Evolutionary conservation across 2,113 vertebrate genomes (phyloP), one percentile per base, ranked within the genome.

Genomic region (Brachyhypopomus gauderio): DNA sequence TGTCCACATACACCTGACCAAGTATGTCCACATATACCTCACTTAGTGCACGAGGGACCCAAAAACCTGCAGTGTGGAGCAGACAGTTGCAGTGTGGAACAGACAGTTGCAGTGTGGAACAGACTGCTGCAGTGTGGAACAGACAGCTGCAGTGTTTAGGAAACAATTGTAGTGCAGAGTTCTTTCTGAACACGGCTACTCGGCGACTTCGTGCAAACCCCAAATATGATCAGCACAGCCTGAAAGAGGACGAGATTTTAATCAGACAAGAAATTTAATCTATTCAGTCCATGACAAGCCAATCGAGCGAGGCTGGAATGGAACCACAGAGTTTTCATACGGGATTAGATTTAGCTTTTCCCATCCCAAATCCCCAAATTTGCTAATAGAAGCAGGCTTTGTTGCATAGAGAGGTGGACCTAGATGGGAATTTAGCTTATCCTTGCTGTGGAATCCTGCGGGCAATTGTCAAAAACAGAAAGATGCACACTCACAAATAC

Each of bases 251-350:
- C 87, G 80, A 88, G 84, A 91, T 88, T 90, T 89, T 85, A 90
- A 90, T 92, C 87, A 79, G 82, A 75, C 77, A 82, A 87, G 86
- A 87, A 86, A 89, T 92, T 84, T 92, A 88, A 89, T 91, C 86
- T 90, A 86, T 89, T 91, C 84, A 87, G 84, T 82, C 78, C 77
- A 77, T 84, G 77, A 83, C 84, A 83, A 87, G 74, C 78, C 83
- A 85, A 90, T 86, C 87, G 87, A 89, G 86, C 72, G 86, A 87
- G 85, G 70, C 83, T 41, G 45, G 82, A 88, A 80, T 80, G 87
- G 90, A 87, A 88, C 77, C 82, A 90, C 83, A 78, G 87, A 78
- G 88, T 86, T 85, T 89, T 88, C 85, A 88, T 88, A 85, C 87
- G 84, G 88, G 89, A 91, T 89, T 89, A 89, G 83, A 88, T 86